Evolutionary conservation across 1,140 invertebrate species (phyloP).

Genomic region (Papilio glaucus): DNA sequence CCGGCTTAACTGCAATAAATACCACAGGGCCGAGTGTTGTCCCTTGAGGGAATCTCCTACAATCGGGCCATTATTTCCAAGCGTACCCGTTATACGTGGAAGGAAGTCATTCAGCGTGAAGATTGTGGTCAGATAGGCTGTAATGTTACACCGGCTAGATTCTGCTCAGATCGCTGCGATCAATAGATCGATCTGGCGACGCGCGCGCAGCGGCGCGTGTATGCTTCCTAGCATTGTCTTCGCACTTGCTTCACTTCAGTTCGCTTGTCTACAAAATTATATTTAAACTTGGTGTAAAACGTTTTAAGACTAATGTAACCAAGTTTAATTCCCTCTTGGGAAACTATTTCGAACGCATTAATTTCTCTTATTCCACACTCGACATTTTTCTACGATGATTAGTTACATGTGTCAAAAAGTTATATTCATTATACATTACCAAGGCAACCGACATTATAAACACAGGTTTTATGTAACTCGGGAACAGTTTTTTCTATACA

Average conservation of each 20-base stretch:
- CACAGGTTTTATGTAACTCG: no score
- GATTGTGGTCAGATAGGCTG: constrained; percentile 22
- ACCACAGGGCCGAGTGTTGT: not conserved
- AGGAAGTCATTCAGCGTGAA: constrained; percentile 26
- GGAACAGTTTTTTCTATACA: no score
- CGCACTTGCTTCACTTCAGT: not conserved
- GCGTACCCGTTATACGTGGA: constrained; percentile 22
- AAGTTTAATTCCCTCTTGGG: not conserved
- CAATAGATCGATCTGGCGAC: constrained; percentile 42
- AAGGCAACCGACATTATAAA: no score
- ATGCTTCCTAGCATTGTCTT: constrained; percentile 39
- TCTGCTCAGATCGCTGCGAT: constrained; percentile 37
- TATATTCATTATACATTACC: no score
- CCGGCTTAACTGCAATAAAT: no score
- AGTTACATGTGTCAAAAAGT: no score
- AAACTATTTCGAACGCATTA: no score
- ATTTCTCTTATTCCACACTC: no score
- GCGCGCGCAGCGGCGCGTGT: constrained; percentile 43
- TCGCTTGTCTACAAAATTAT: not conserved
- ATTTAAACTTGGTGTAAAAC: constrained; percentile 5
- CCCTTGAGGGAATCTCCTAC: constrained; percentile 15
- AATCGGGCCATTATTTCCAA: constrained; percentile 24
- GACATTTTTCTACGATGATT: no score
- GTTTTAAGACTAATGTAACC: constrained; percentile 1
- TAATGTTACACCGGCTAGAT: constrained; percentile 32